These are phyloP conservation scores for Hippopotamus amphibius DNA, from an alignment of 2,113 vertebrate species.

Conservation along the genomic window DNA sequence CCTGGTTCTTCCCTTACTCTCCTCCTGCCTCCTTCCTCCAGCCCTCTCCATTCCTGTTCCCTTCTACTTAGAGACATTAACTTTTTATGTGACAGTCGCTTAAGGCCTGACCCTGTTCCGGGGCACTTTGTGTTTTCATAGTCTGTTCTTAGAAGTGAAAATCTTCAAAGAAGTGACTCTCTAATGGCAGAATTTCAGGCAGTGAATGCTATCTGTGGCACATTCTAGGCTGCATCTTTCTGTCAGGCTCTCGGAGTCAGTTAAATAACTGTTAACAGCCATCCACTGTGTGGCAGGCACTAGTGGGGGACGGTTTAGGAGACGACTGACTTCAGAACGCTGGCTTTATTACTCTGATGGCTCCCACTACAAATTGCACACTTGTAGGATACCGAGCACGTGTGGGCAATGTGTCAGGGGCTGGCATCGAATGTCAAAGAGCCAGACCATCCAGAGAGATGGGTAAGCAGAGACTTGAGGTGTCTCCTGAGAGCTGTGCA, in stretches of 20 bases:
- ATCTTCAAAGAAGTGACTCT: not conserved
- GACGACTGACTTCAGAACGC: not conserved
- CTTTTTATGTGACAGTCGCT: not conserved
- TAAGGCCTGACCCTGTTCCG: not conserved
- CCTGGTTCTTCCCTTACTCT: not conserved
- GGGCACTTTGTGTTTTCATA: slow-evolving; percentile 9
- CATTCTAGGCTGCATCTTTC: not conserved
- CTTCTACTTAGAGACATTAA: not conserved
- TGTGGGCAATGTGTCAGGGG: not conserved
- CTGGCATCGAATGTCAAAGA: not conserved
- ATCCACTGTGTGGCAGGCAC: not conserved
- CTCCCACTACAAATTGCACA: not conserved
- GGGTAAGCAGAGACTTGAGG: too few species aligned
- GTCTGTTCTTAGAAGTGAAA: slow-evolving; percentile 19
- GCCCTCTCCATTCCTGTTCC: not conserved
- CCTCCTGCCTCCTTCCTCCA: not conserved
- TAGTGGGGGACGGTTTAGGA: not conserved
- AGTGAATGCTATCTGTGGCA: not conserved
- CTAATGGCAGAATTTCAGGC: not conserved
- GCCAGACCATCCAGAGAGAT: not conserved
- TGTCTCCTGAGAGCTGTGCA: not conserved
- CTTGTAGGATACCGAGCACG: not conserved
- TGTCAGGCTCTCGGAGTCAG: not conserved
- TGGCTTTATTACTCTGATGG: not conserved
- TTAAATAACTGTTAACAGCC: not conserved